phyloP scores from a whole-genome alignment of 2,113 vertebrate species.

The Prietella phreatophila region DNA sequence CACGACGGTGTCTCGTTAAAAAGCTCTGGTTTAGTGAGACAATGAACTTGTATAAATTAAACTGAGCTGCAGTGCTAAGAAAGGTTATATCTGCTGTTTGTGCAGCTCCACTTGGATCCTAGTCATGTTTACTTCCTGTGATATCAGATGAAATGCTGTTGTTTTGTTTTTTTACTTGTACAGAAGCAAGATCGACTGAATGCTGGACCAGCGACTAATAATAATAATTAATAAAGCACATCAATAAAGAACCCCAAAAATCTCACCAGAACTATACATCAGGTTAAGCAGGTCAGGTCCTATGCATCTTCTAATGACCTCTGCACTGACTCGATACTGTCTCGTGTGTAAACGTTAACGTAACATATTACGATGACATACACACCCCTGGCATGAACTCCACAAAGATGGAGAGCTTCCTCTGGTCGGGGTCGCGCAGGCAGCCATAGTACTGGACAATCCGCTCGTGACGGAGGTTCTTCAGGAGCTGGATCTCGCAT shows the following conservation, averaged over 20 bases:
- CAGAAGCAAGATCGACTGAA: background rate
- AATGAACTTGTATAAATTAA: constrained; percentile 62
- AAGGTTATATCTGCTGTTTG: constrained; percentile 35
- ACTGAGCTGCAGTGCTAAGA: constrained; percentile 56
- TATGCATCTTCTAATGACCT: background rate
- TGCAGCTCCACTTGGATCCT: background rate
- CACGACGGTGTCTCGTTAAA: constrained; percentile 64
- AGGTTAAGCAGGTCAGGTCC: background rate
- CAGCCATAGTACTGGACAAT: constrained; percentile 92
- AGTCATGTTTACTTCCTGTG: background rate
- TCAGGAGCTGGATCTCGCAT: constrained; percentile 91
- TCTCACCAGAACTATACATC: background rate
- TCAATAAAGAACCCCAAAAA: background rate
- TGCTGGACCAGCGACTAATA: background rate
- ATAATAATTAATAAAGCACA: background rate
- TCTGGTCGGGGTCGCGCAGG: constrained; percentile 80
- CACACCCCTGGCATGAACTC: constrained; percentile 92
- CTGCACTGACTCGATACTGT: background rate
- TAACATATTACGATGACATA: constrained; percentile 26
- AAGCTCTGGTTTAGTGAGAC: constrained; percentile 60
- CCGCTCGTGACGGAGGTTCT: constrained; percentile 84
- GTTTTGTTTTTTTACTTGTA: background rate
- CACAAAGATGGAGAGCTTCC: constrained; percentile 86
- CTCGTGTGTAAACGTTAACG: background rate
- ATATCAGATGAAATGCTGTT: background rate